Evolutionary conservation across 1,140 invertebrate genomes (phyloP), one percentile per base, ranked within the genome.

Genomic region (Sitodiplosis mosellana): DNA sequence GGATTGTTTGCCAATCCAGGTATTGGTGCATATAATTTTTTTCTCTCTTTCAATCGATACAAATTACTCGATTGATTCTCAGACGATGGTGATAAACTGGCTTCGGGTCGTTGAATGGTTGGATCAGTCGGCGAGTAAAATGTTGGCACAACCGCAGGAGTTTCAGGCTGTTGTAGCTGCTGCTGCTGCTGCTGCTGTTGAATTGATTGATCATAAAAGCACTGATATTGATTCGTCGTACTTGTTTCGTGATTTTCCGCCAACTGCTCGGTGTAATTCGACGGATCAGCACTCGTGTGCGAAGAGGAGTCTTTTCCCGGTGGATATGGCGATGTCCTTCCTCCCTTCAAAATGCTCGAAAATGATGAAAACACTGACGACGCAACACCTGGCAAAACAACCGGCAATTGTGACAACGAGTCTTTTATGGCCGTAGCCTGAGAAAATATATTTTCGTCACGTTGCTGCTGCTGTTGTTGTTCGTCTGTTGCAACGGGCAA

Each of bases 311-410:
- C 27, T 53, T 55, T 47, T 60, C 59, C 34, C 59, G 55, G 8
- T 46, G 10, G 21, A 15, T 47, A 3, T 18, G 17, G 14, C 33
- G 33, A 8, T 33, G 49, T 38, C 8, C 38, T 52, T 52, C 59
- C 60, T 11, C 45, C 49, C 15, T 48, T 53, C 45, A 64, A 59
- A 17, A 72, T 69, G 48, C 66, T 73, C 0, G 72, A 73, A 52
- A 75, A 75, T 4, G 71, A 72, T 3, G 69, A 72, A 46, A 74
- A 72, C 0, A 75, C 73, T 20, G 69, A 71, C 27, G 69, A 74
- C 0, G 73, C 72, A 6, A 74, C 70, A 49, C 72, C 66, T 2
- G 73, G 73, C 40, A 70, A 47, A 12, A 70, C 67, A 27, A 3
- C 27, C 4, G 27, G 27, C 34, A 75, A 43, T 19, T 73, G 72